These are phyloP conservation scores for Crotalus adamanteus DNA, from an alignment of 2,797 vertebrate genomes.

Conservation along the genomic window DNA sequence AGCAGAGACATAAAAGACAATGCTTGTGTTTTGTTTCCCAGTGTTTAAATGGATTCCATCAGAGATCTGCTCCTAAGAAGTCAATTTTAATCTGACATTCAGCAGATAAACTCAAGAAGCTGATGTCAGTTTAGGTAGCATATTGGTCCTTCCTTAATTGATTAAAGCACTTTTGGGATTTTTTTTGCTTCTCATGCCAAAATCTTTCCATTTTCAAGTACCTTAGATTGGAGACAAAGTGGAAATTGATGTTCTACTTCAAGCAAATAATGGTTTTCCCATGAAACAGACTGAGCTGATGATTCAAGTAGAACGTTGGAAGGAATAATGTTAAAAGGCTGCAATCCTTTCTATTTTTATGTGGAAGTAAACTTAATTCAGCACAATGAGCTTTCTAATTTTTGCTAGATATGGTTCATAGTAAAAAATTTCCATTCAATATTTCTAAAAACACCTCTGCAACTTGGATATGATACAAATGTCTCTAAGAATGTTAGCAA, in stretches of 20 bases:
- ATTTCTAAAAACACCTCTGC: not conserved
- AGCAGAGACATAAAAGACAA: not conserved
- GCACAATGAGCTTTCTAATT: not conserved
- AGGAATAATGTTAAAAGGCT: not conserved
- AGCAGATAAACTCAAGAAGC: not conserved
- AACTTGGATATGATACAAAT: not conserved
- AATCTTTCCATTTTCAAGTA: not conserved
- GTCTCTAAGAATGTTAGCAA: not conserved
- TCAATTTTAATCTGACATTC: not conserved
- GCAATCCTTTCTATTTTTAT: not conserved
- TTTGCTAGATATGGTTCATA: not conserved
- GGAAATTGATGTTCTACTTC: not conserved
- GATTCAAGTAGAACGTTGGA: not conserved
- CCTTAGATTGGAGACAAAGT: not conserved
- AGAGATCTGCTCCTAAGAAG: not conserved
- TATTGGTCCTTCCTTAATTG: not conserved
- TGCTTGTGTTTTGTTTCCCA: not conserved
- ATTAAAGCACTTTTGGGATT: not conserved
- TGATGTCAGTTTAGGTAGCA: not conserved
- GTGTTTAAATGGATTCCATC: not conserved
- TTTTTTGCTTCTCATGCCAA: not conserved
- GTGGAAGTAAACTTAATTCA: not conserved
- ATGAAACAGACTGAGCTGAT: not conserved
- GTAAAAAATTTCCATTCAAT: conserved; percentile 17
- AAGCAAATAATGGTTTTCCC: not conserved